Evolutionary conservation across 2,113 vertebrate genomes (phyloP).

Genomic region (Agelaius tricolor): DNA sequence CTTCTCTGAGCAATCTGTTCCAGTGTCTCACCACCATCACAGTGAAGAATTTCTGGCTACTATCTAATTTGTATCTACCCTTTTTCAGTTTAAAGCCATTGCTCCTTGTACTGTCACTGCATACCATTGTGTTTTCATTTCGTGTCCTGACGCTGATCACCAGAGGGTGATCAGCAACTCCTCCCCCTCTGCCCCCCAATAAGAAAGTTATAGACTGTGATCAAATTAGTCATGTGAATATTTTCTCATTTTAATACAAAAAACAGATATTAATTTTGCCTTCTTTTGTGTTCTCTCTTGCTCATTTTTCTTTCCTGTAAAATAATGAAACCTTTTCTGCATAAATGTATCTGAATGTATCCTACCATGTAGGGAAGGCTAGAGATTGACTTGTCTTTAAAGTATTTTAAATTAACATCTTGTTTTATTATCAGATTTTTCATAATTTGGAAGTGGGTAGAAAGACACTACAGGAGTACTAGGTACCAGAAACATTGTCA

Average conservation of each 20-base stretch:
- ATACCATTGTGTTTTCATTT: background rate
- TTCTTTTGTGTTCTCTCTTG: background rate
- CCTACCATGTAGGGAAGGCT: background rate
- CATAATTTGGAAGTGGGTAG: background rate
- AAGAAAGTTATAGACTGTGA: background rate
- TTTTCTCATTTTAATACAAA: background rate
- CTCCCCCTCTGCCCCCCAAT: accelerated
- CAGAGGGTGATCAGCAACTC: background rate
- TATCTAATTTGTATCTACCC: background rate
- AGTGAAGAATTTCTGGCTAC: background rate
- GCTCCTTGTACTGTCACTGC: background rate
- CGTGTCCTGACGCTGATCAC: accelerated
- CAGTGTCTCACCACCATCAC: background rate
- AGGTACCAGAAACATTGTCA: background rate
- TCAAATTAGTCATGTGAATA: background rate
- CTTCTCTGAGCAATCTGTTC: background rate
- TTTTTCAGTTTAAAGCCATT: background rate
- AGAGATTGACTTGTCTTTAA: background rate
- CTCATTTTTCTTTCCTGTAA: background rate
- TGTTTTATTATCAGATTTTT: background rate
- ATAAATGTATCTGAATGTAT: background rate
- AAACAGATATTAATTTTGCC: background rate
- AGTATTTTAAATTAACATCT: background rate
- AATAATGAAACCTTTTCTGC: background rate
- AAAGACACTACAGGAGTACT: background rate